phyloP scores from a whole-genome alignment of 1,140 invertebrate species.

The Oreohelix idahoensis region DNA sequence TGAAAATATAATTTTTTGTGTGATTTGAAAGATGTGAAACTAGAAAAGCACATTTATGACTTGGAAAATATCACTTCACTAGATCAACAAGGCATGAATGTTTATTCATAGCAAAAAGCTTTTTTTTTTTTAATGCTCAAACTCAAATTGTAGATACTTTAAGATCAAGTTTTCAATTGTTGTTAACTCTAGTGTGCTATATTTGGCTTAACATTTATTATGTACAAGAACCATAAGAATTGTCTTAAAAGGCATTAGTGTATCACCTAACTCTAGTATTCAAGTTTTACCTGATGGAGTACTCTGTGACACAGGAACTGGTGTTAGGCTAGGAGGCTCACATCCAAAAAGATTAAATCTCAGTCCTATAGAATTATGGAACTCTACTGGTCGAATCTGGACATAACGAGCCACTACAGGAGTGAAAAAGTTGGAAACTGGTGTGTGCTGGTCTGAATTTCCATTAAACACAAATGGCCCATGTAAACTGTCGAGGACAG shows the following conservation, averaged over 20 bases:
- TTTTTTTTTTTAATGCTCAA: too few species aligned
- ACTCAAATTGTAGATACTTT: too few species aligned
- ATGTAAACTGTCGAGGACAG: constrained; percentile 44
- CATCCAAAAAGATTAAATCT: constrained; percentile 62
- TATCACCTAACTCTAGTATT: too few species aligned
- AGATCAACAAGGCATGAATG: too few species aligned
- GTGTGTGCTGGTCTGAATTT: constrained; percentile 59
- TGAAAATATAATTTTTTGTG: constrained; percentile 14
- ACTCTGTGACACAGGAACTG: constrained; percentile 25
- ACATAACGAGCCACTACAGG: constrained; percentile 56
- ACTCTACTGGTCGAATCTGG: constrained; percentile 59
- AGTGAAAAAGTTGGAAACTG: constrained; percentile 54
- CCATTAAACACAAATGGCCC: constrained; percentile 52
- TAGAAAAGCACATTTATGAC: not conserved
- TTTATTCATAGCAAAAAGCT: too few species aligned
- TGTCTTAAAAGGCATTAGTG: too few species aligned
- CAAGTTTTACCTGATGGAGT: constrained; percentile 10
- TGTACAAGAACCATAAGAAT: too few species aligned
- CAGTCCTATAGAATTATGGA: constrained; percentile 56
- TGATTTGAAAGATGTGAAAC: not conserved
- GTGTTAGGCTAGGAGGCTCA: constrained; percentile 54
- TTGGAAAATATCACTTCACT: constrained; percentile 28
- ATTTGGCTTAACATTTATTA: too few species aligned
- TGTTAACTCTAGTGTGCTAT: too few species aligned
- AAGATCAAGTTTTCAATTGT: too few species aligned